phyloP scores from a whole-genome alignment of 2,797 vertebrate species.

The Gallinago nigripennis region DNA sequence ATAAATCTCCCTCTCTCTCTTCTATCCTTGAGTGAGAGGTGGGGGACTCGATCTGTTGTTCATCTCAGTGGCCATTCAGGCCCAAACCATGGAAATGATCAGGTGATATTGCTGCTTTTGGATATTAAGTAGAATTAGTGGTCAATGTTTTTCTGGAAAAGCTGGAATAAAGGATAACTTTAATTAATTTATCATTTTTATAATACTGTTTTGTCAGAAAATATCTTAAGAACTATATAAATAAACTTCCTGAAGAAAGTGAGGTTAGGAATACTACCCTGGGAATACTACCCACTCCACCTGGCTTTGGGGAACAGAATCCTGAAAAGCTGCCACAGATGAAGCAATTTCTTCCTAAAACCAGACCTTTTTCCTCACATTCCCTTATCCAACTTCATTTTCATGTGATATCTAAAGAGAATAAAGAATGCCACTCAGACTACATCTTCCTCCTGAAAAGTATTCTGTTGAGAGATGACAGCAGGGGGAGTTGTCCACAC shows the following conservation, averaged over 20 bases:
- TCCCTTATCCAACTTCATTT: neutral
- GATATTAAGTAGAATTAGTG: neutral
- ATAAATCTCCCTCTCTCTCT: no score
- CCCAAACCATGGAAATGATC: neutral
- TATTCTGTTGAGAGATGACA: neutral
- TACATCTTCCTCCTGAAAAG: neutral
- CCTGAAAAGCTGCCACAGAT: neutral
- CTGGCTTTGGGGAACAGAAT: neutral
- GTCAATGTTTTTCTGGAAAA: neutral
- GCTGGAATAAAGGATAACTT: neutral
- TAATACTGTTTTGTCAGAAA: neutral
- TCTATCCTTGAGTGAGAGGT: no score
- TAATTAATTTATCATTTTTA: neutral
- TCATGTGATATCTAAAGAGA: neutral
- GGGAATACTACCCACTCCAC: neutral
- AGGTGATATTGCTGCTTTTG: neutral
- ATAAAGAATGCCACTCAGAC: neutral
- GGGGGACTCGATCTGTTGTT: no score
- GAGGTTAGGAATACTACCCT: neutral
- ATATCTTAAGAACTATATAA: neutral
- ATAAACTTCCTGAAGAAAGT: neutral
- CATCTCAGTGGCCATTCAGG: no score
- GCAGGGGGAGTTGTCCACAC: neutral
- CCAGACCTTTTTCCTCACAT: neutral
- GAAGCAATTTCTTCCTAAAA: neutral